A percentile compares a stretch with the other conserved stretches of the same genome.
These are phyloP conservation scores for Formica exsecta DNA, from an alignment of 1,140 invertebrate species.

Conservation along the genomic window DNA sequence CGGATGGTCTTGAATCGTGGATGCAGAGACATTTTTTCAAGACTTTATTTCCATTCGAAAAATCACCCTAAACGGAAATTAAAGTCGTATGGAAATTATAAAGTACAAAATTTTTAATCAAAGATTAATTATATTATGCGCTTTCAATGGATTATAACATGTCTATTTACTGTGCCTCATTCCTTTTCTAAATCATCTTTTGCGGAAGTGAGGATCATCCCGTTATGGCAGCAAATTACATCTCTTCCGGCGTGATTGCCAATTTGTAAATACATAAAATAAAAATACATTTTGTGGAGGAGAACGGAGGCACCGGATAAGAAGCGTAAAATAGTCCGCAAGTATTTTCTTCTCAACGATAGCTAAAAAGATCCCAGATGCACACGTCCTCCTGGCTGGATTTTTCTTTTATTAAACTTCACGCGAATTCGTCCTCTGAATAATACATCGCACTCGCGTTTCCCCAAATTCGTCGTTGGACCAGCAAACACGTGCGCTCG, in stretches of 20 bases:
- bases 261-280: conserved; percentile 44
- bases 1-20: background rate
- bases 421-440: conserved; percentile 56
- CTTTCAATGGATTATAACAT: no score
- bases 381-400: background rate
- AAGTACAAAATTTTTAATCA: background rate
- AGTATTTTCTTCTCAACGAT: conserved; percentile 59
- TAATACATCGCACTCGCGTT: conserved; percentile 63
- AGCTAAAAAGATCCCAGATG: conserved; percentile 10
- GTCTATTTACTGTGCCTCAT: no score
- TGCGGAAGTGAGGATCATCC: background rate
- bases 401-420: conserved; percentile 68
- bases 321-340: conserved; percentile 49
- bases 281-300: background rate
- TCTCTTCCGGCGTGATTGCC: background rate
- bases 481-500: background rate
- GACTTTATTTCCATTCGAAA: background rate
- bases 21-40: background rate
- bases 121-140: no score
- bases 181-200: background rate
- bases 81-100: background rate
- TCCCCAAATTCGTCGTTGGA: conserved; percentile 37
- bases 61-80: background rate
- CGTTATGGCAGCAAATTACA: background rate
- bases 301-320: background rate